Evolutionary conservation across 2,888 invertebrate genomes (phyloP).

Genomic region (Pycnomerus fuliginosus): DNA sequence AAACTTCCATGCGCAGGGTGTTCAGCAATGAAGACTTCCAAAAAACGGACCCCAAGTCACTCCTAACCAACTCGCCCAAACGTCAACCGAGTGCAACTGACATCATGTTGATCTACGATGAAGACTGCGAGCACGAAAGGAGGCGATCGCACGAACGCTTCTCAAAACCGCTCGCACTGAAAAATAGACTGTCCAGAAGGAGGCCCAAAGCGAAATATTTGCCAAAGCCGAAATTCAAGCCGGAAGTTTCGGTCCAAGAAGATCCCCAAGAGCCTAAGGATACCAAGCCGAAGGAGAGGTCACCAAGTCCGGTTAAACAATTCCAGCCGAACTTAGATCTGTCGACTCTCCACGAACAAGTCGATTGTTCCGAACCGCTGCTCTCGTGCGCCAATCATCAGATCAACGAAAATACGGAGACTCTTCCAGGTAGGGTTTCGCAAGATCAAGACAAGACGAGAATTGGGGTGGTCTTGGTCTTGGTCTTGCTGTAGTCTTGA

Average conservation of each 20-base stretch:
- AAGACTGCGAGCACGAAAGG: slow-evolving; percentile 64
- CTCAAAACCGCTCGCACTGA: slow-evolving; percentile 60
- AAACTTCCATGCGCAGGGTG: slow-evolving; percentile 57
- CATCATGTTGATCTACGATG: slow-evolving; percentile 48
- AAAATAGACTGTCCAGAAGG: slow-evolving; percentile 53
- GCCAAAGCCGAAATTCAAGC: slow-evolving; percentile 39
- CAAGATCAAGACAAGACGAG: too few species aligned
- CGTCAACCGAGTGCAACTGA: slow-evolving; percentile 29
- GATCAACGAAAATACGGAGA: slow-evolving; percentile 46
- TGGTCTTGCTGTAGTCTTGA: too few species aligned
- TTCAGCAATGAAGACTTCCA: slow-evolving; percentile 65
- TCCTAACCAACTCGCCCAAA: slow-evolving; percentile 26
- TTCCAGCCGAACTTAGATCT: slow-evolving; percentile 56
- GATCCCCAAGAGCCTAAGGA: slow-evolving; percentile 17
- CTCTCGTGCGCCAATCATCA: slow-evolving; percentile 46
- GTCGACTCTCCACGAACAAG: slow-evolving; percentile 59
- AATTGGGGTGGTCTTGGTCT: too few species aligned
- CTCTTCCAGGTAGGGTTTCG: too few species aligned
- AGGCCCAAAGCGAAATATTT: slow-evolving; percentile 32
- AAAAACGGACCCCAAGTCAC: slow-evolving; percentile 33
- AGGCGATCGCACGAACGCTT: slow-evolving; percentile 65
- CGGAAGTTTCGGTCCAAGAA: slow-evolving; percentile 40
- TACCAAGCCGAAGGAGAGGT: slow-evolving; percentile 45
- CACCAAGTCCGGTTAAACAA: slow-evolving; percentile 47
- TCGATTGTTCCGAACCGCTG: slow-evolving; percentile 57